phyloP scores from a whole-genome alignment of 2,888 invertebrate genomes.

The Dione vanillae region DNA sequence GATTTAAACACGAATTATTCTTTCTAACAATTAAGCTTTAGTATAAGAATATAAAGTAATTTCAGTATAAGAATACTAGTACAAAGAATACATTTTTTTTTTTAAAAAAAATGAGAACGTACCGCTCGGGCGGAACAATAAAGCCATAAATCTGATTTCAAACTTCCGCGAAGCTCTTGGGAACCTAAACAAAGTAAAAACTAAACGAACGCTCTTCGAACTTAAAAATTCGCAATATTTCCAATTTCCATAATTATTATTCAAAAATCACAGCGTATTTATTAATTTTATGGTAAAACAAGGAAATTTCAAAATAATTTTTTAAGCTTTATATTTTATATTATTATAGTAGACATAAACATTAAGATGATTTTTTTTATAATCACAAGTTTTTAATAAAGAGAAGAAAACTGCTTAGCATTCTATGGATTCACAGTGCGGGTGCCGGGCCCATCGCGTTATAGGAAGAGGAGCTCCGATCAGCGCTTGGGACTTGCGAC shows the following conservation, averaged over 20 bases:
- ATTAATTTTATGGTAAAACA: no score
- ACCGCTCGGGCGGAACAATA: conserved; percentile 20
- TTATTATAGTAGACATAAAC: no score
- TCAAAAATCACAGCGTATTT: neutral
- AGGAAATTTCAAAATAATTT: no score
- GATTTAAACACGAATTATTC: neutral
- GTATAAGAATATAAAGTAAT: neutral
- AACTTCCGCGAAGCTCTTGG: conserved; percentile 24
- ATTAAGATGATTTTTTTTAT: no score
- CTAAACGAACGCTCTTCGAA: conserved; percentile 18
- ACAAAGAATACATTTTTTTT: conserved; percentile 11
- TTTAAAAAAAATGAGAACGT: neutral
- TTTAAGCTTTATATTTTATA: no score
- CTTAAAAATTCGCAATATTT: neutral
- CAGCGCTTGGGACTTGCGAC: no score
- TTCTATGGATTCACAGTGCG: no score
- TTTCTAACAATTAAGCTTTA: neutral
- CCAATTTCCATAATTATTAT: neutral
- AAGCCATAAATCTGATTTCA: conserved; percentile 31
- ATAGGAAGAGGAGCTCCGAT: no score
- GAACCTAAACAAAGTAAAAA: conserved; percentile 28
- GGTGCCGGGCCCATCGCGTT: no score
- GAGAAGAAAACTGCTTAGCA: no score
- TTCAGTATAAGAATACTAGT: neutral
- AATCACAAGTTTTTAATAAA: no score